Evolutionary conservation across 2,797 vertebrate genomes (phyloP), one percentile per base, ranked within the genome.

Genomic region (Premnoplex brunnescens): DNA sequence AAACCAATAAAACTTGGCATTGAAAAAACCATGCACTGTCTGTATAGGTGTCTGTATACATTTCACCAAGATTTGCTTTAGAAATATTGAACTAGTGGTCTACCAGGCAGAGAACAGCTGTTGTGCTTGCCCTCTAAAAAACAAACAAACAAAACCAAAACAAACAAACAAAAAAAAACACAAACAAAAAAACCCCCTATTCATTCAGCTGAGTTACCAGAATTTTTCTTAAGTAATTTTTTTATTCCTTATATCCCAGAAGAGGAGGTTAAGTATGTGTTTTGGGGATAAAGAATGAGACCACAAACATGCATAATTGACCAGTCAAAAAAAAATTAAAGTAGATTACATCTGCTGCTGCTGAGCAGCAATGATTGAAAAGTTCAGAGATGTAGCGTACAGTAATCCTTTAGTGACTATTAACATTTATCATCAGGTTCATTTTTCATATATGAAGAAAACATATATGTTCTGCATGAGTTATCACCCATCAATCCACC

Each of bases 1-100:
- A 27, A 52, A 64, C 63, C 22, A 10, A 30, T 67, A 85, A 93
- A 94, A 75, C 48, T 34, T 36, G 21, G 7, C 36, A 73, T 87
- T 75, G 10, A 73, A 87, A 87, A 76, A 49, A 0, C 4, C 22
- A 36, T 24, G n/a, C 32, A 59, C 17, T 46, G 22, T 66, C 27
- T 59, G 34, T 22, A 48, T 39, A 52, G 56, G 15, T 46, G 22
- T 66, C 27, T 59, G 34, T 22, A 48, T 39, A 52, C 17, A 30
- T 85, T 95, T 95, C 85, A 89, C 56, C 64, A 89, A 87, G 21
- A 67, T 78, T 60, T 91, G 16, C 21, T 90, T 89, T 69, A 60
- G 14, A 92, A 41, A 46, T 37, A 17, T 48, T 86, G 58, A 91
- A 80, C 59, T 52, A 39, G 22, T 36, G 18, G 21, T 72, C 64